These are phyloP conservation scores for Drosophila nr. perissopoda DNA, from an alignment of 2,888 invertebrate genomes.

Conservation along the genomic window DNA sequence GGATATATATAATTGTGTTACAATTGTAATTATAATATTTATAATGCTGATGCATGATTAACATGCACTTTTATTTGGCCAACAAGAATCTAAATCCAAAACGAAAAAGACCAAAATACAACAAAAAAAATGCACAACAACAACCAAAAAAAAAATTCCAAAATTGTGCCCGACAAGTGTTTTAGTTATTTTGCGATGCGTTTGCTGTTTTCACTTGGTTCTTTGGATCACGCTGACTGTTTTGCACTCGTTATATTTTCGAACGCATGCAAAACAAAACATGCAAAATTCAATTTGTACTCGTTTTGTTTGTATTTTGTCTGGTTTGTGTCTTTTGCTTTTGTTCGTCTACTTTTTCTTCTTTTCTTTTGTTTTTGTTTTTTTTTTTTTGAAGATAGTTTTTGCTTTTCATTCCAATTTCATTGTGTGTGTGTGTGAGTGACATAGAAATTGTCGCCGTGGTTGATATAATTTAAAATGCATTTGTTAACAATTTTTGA, in stretches of 20 bases:
- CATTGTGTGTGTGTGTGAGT: slow-evolving; percentile 46
- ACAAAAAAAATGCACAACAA: not conserved
- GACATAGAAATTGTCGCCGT: slow-evolving; percentile 78
- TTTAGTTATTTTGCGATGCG: slow-evolving; percentile 68
- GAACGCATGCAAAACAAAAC: slow-evolving; percentile 27
- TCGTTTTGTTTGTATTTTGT: slow-evolving; percentile 34
- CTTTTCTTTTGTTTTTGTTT: not conserved
- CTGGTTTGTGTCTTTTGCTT: slow-evolving; percentile 17
- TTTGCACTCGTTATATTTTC: slow-evolving; percentile 37
- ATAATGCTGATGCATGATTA: not conserved
- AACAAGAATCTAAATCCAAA: not conserved
- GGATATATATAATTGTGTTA: not conserved
- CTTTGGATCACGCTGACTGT: slow-evolving; percentile 25
- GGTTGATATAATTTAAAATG: slow-evolving; percentile 77
- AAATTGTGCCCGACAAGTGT: slow-evolving; percentile 68
- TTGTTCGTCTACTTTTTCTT: not conserved
- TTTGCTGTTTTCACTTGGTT: slow-evolving; percentile 71
- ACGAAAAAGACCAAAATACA: not conserved
- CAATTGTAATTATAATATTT: not conserved
- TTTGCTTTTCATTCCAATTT: slow-evolving; percentile 7
- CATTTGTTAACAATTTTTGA: slow-evolving; percentile 79
- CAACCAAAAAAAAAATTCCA: not conserved
- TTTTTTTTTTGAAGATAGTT: not conserved
- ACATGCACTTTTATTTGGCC: not conserved
- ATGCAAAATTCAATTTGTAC: slow-evolving; percentile 44